Conservation (phyloP, 1,140 invertebrate species). For the Pogonus chalceus region DNA sequence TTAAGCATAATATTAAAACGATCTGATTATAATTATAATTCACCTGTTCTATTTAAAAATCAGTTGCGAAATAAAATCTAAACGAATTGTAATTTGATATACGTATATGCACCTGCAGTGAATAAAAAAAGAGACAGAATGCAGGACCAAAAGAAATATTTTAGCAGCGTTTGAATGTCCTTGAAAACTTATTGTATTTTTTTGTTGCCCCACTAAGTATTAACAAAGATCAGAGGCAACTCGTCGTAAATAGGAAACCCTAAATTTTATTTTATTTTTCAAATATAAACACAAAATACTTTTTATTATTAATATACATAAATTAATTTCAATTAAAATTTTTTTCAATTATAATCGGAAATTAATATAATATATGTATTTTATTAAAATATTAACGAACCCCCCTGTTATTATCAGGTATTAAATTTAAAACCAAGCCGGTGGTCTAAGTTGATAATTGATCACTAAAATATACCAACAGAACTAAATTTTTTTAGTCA, state of each 20-base stretch:
- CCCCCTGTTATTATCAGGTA: too few species aligned
- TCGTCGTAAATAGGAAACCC: neutral
- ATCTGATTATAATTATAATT: neutral
- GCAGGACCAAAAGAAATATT: neutral
- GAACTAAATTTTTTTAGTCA: slow-evolving; percentile 17
- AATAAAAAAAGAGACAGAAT: neutral
- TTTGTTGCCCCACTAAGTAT: slow-evolving; percentile 2
- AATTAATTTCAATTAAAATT: too few species aligned
- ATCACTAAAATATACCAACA: slow-evolving; percentile 19
- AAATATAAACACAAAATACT: too few species aligned
- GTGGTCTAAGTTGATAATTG: slow-evolving; percentile 24
- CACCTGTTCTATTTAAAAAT: neutral
- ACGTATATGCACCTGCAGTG: neutral
- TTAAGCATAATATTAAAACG: neutral
- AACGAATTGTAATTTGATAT: neutral
- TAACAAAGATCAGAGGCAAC: neutral
- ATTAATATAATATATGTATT: too few species aligned
- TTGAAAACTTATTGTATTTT: neutral
- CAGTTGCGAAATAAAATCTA: neutral
- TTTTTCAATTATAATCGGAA: too few species aligned
- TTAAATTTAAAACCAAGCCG: slow-evolving; percentile 17
- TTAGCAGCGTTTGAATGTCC: neutral
- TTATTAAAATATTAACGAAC: too few species aligned
- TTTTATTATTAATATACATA: too few species aligned
- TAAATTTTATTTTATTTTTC: neutral